Conservation (phyloP, 1,140 invertebrate genomes). For the Oncopodura yosiiana region DNA sequence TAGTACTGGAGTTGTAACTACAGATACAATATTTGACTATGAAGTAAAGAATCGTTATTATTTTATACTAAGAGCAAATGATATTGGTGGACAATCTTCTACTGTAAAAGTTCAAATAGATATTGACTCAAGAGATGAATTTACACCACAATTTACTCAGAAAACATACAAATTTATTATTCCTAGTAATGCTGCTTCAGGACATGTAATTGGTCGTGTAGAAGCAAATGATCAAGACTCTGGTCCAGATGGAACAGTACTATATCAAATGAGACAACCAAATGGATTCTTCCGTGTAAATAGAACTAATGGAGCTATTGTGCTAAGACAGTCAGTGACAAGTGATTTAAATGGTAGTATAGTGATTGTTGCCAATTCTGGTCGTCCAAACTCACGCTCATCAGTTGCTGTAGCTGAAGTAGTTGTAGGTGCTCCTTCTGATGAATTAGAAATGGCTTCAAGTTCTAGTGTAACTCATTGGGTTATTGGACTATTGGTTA, state of each 20-base stretch:
- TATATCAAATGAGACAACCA: constrained; percentile 73
- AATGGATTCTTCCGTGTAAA: constrained; percentile 85
- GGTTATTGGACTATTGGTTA: constrained; percentile 73
- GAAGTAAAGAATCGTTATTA: constrained; percentile 70
- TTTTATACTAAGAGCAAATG: constrained; percentile 70
- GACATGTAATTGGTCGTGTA: constrained; percentile 74
- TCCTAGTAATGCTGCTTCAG: constrained; percentile 55
- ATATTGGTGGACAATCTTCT: constrained; percentile 65
- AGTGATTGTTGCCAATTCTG: constrained; percentile 75
- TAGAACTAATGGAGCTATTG: constrained; percentile 73
- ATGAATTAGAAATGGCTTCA: constrained; percentile 46
- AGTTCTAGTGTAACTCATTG: constrained; percentile 67
- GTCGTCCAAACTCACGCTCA: constrained; percentile 68
- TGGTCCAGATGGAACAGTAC: constrained; percentile 79
- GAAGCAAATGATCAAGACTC: constrained; percentile 80
- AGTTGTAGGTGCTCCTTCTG: constrained; percentile 54
- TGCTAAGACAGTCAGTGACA: constrained; percentile 64
- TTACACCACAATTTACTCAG: constrained; percentile 79
- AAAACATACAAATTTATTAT: constrained; percentile 74
- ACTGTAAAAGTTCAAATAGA: constrained; percentile 70
- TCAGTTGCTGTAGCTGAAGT: constrained; percentile 80
- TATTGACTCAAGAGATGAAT: constrained; percentile 85
- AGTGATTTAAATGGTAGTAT: constrained; percentile 57
- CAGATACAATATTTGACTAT: constrained; percentile 73
- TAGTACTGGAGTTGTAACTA: constrained; percentile 61